Evolutionary conservation across 92 coral and sea anemone genomes (phyloP).

Genomic region (Parazoanthus swiftii): DNA sequence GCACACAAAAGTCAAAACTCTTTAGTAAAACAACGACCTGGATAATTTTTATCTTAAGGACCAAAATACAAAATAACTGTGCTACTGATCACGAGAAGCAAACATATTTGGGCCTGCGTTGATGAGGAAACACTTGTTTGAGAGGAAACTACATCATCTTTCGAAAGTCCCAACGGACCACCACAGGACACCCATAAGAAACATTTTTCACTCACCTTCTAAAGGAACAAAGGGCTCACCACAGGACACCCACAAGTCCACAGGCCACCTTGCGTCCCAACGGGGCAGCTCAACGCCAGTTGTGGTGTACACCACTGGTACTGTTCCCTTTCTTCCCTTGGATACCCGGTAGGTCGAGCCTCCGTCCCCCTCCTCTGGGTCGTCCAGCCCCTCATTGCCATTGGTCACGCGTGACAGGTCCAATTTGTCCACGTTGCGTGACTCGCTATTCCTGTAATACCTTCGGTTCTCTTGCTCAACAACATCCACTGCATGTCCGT

Average conservation of each 20-base stretch:
- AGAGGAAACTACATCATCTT: too few species aligned
- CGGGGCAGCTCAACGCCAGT: constrained; percentile 64
- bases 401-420: constrained; percentile 30
- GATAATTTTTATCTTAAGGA: too few species aligned
- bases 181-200: constrained; percentile 90
- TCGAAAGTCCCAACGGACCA: constrained; percentile 77
- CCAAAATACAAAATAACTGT: too few species aligned
- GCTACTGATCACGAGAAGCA: too few species aligned
- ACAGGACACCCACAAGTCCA: constrained; percentile 96
- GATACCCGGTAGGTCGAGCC: constrained; percentile 74
- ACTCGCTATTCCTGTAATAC: constrained; percentile 45
- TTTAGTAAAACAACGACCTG: too few species aligned
- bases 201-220: constrained; percentile 61
- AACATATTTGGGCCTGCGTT: too few species aligned
- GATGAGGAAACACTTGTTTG: too few species aligned
- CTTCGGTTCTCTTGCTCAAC: constrained; percentile 74
- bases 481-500: constrained; percentile 79
- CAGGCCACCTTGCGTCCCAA: constrained; percentile 87
- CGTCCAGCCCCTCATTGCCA: constrained; percentile 22
- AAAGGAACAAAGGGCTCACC: constrained; percentile 97
- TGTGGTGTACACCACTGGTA: constrained; percentile 51
- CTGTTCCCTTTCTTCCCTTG: constrained; percentile 67
- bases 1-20: too few species aligned
- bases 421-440: not conserved
- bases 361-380: constrained; percentile 38